Conservation (phyloP, 2,797 vertebrate species). For the Gymnoscopelus braueri region DNA sequence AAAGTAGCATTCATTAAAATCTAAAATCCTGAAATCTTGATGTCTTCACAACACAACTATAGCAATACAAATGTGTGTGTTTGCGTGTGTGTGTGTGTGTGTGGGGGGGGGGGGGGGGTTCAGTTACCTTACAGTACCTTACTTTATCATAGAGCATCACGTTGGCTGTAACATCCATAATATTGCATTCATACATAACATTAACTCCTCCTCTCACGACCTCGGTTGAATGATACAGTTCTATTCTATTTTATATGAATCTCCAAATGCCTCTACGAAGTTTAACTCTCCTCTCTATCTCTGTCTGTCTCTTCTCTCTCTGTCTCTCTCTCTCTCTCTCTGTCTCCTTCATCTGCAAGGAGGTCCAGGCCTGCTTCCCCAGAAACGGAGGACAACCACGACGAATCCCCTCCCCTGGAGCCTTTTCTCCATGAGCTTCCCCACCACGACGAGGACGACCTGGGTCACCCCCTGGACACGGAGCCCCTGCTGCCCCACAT, state of each 20-base stretch:
- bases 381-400: constrained; percentile 58
- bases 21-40: no score
- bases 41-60: no score
- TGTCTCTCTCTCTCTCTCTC: constrained; percentile 8
- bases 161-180: constrained; percentile 11
- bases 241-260: neutral
- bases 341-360: constrained; percentile 31
- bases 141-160: constrained; percentile 19
- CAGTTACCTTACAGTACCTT: neutral
- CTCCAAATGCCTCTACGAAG: neutral
- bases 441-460: constrained; percentile 60
- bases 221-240: neutral
- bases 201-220: constrained; percentile 5
- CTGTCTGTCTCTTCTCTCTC: no score
- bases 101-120: neutral
- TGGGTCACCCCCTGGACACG: constrained; percentile 67
- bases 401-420: constrained; percentile 60
- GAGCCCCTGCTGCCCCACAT: constrained; percentile 71
- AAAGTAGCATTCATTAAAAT: no score
- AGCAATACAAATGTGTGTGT: constrained; percentile 11
- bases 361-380: constrained; percentile 44
- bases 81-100: constrained; percentile 36
- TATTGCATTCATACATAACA: constrained; percentile 10
- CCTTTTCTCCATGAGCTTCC: constrained; percentile 80
- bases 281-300: neutral